Evolutionary conservation across 2,113 vertebrate species (phyloP).

Genomic region (Diglossa brunneiventris): DNA sequence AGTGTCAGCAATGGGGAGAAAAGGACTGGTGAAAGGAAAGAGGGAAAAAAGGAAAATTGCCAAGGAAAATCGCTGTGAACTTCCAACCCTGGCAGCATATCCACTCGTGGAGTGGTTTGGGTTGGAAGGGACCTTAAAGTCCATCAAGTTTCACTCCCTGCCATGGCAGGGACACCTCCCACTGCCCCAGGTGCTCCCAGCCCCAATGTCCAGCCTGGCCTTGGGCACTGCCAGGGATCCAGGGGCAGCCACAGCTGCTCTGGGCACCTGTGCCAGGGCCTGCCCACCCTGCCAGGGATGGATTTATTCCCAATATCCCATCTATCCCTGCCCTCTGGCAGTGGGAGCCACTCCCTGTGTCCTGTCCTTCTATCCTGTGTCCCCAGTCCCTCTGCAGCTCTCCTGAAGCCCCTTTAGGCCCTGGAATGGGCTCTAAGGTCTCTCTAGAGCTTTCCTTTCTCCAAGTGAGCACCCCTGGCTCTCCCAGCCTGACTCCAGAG

Average conservation of each 20-base stretch:
- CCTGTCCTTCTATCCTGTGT: neutral
- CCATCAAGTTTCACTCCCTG: rapidly evolving
- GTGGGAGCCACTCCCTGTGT: neutral
- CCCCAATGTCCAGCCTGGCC: neutral
- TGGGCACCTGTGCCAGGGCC: neutral
- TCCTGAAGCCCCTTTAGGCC: neutral
- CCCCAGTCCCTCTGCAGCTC: neutral
- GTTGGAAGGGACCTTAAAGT: neutral
- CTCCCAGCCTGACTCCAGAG: neutral
- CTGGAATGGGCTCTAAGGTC: rapidly evolving
- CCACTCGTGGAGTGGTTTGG: neutral
- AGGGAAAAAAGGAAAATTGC: neutral
- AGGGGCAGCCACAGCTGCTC: neutral
- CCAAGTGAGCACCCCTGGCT: neutral
- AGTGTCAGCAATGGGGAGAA: neutral
- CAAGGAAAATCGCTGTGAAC: neutral
- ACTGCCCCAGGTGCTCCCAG: neutral
- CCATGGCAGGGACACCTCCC: neutral
- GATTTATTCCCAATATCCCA: neutral
- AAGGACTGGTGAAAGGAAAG: neutral
- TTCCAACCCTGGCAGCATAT: neutral
- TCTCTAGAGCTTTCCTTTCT: neutral
- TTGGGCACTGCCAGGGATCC: neutral
- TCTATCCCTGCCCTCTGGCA: rapidly evolving
- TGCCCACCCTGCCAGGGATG: rapidly evolving